Evolutionary conservation across 2,888 invertebrate species (phyloP).

Genomic region (Ametastegia equiseti): DNA sequence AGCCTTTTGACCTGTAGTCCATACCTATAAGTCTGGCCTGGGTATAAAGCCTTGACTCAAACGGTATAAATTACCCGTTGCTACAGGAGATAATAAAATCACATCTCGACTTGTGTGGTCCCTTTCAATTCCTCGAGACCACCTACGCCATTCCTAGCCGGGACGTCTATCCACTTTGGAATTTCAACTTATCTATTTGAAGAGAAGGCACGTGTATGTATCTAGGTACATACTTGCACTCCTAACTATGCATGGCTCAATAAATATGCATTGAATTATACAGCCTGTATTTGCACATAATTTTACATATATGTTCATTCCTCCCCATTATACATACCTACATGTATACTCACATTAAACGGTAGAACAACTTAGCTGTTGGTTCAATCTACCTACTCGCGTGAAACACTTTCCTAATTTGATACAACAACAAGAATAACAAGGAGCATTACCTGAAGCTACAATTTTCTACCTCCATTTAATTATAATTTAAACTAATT

Average conservation of each 20-base stretch:
- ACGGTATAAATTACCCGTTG: conserved; percentile 12
- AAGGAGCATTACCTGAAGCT: too few species aligned
- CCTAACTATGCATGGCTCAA: too few species aligned
- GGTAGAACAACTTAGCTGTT: background rate
- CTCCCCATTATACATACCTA: too few species aligned
- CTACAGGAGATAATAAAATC: conserved; percentile 37
- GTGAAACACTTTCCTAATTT: background rate
- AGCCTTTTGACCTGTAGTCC: conserved; percentile 3
- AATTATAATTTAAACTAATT: too few species aligned
- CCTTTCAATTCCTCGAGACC: conserved; percentile 15
- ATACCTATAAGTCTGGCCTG: background rate
- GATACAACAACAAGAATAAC: background rate
- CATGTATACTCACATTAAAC: background rate
- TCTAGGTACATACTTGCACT: background rate
- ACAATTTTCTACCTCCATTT: too few species aligned
- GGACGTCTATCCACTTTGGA: conserved; percentile 18
- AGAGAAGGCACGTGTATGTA: background rate
- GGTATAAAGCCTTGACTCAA: background rate
- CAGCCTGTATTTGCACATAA: background rate
- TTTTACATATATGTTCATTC: conserved; percentile 8
- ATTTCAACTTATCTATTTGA: conserved; percentile 7
- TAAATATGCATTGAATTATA: background rate
- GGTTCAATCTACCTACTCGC: background rate
- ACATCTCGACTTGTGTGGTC: conserved; percentile 43
- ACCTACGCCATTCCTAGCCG: conserved; percentile 42